Evolutionary conservation across 1,140 invertebrate genomes (phyloP).

Genomic region (Drosophila novamexicana): DNA sequence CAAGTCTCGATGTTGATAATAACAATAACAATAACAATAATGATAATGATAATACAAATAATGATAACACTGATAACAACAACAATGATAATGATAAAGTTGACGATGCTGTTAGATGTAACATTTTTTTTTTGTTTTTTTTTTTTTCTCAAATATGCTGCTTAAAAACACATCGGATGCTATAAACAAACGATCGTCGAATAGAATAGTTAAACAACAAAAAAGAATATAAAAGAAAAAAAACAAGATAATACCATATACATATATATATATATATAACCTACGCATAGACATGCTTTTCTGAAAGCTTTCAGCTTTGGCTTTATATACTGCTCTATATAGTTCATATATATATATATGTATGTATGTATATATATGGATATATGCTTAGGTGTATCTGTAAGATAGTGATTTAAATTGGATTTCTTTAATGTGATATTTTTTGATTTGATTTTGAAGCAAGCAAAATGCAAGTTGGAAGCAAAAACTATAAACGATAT

Average conservation of each 20-base stretch:
- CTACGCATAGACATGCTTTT: constrained; percentile 2
- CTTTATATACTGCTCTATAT: constrained; percentile 16
- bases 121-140: neutral
- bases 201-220: constrained; percentile 13
- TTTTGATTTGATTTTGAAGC: constrained; percentile 65
- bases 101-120: constrained; percentile 1
- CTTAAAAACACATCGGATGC: constrained; percentile 25
- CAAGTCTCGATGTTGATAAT: constrained; percentile 26
- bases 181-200: constrained; percentile 19
- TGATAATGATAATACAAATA: constrained; percentile 9
- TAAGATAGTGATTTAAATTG: constrained; percentile 69
- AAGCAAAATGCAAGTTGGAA: constrained; percentile 51
- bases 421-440: constrained; percentile 81
- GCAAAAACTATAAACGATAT: constrained; percentile 33
- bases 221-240: neutral
- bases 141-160: neutral
- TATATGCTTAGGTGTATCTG: neutral
- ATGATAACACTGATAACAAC: neutral
- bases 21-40: constrained; percentile 3
- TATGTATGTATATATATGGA: constrained; percentile 20
- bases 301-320: constrained; percentile 29
- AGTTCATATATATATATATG: constrained; percentile 4
- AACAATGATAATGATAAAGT: constrained; percentile 12
- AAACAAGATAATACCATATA: too few relatives aligned
- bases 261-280: neutral